Base-by-base conservation (phyloP, 2,888 invertebrate species). In the Tenthredo scrophulariae region DNA sequence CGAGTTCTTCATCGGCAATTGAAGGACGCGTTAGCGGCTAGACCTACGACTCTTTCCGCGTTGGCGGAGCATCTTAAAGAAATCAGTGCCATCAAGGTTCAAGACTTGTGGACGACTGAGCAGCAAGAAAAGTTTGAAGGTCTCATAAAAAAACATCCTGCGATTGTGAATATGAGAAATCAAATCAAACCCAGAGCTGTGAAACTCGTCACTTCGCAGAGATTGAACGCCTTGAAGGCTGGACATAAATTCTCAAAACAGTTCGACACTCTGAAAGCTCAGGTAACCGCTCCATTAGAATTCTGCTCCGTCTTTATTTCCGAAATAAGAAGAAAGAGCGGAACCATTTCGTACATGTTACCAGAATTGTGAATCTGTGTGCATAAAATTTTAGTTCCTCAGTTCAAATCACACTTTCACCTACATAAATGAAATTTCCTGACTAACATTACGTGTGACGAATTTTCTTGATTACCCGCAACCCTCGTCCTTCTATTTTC, bases 151-250 rank as follows among this genome's bases (percentile, higher is more conserved):
- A 80, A 54, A 54, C 85, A 85, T 72, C 80, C 85, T 18, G 54
- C 65, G 26, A 80, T 85, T 43, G 80, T 70, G 15, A 72, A 82
- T 37, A 40, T 85, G 9, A 65, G 82, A 10, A 82, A 82, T 33
- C 58, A 67, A 29, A 70, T 85, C 26, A 65, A 67, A 54, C 85
- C 85, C n/a, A 80, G 29, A 82, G 82, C 85, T 15, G 72, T 22
- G 54, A 85, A 37, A 26, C 70, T 85, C 46, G 85, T 85, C 18
- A 85, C 79, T 46, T 15, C 29, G 37, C 85, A 85, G 54, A 85
- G 85, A 82, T 70, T 85, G 80, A 85, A 85, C 26, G 85, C 85
- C 13, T 26, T 85, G 40, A 85, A 85, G 43, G 82, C 70, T 70
- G 85, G 85, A 70, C 80, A 85, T 37, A 82, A 79, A 40, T 85